Percentiles rank a stretch among this genome's conserved stretches.
These are phyloP conservation scores for Icerya purchasi DNA, from an alignment of 2,888 invertebrate species.

Conservation along the genomic window DNA sequence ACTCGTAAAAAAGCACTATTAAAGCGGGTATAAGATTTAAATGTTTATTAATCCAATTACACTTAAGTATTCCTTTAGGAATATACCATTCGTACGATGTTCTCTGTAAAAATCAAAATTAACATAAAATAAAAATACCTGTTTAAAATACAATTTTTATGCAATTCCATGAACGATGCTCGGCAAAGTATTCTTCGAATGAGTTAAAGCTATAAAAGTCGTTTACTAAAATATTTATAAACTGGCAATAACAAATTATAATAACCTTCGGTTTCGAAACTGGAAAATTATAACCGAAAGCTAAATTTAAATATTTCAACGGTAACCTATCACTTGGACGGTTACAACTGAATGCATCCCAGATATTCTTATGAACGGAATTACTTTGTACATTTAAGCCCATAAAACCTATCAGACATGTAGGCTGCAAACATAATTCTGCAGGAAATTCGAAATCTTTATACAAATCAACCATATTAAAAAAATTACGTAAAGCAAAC, in stretches of 20 bases:
- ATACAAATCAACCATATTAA: constrained; percentile 12
- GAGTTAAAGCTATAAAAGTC: neutral
- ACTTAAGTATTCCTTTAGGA: constrained; percentile 79
- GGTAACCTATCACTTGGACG: constrained; percentile 59
- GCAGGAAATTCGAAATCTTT: constrained; percentile 43
- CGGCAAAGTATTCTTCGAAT: neutral
- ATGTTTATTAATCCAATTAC: constrained; percentile 89
- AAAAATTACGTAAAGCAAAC: no score
- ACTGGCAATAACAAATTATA: no score
- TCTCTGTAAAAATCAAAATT: constrained; percentile 24
- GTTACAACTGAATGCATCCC: constrained; percentile 77
- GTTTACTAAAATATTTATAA: neutral
- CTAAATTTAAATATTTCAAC: constrained; percentile 60
- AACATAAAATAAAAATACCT: no score
- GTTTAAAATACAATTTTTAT: neutral
- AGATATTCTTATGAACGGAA: constrained; percentile 70
- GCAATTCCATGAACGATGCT: neutral
- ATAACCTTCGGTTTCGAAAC: constrained; percentile 50
- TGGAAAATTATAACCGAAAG: constrained; percentile 68
- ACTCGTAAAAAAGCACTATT: constrained; percentile 82
- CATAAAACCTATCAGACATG: constrained; percentile 67
- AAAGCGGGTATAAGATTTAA: constrained; percentile 74
- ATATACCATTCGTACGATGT: constrained; percentile 89
- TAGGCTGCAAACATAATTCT: constrained; percentile 62
- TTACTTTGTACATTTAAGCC: constrained; percentile 71